Evolutionary conservation across 2,113 vertebrate genomes (phyloP).

Genomic region (Tenebrosternarchus preto): DNA sequence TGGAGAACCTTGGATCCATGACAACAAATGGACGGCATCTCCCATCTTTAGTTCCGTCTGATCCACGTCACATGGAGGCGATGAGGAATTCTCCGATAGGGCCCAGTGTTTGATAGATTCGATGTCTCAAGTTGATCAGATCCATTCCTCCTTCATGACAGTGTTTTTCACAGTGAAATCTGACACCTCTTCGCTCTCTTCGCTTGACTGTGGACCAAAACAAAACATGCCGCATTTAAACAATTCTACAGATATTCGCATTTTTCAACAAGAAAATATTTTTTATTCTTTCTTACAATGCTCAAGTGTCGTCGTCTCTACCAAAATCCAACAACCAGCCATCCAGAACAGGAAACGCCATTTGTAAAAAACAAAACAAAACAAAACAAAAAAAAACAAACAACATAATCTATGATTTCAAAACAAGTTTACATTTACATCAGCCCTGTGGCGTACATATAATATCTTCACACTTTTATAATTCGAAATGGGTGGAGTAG

Average conservation of each 20-base stretch:
- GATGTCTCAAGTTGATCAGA: background rate
- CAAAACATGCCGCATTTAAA: constrained; percentile 19
- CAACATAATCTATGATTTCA: too few relatives aligned
- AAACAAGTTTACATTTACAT: background rate
- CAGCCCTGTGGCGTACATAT: background rate
- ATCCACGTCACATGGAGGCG: background rate
- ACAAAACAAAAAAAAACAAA: too few relatives aligned
- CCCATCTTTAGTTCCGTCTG: constrained; percentile 9
- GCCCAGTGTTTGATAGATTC: background rate
- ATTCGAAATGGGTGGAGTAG: background rate
- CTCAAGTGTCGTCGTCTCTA: background rate
- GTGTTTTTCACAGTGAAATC: background rate
- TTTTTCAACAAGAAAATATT: background rate
- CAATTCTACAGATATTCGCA: constrained; percentile 17
- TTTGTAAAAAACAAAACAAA: too few relatives aligned
- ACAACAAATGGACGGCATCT: constrained; percentile 16
- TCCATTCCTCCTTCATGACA: background rate
- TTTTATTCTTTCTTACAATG: background rate
- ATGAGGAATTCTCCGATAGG: background rate
- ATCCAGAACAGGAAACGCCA: too few relatives aligned
- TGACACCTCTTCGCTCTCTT: background rate
- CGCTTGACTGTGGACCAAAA: background rate
- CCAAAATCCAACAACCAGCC: background rate
- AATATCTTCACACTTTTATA: background rate
- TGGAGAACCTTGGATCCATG: background rate